phyloP scores from a whole-genome alignment of 2,113 vertebrate species.

The Brienomyrus brachyistius region DNA sequence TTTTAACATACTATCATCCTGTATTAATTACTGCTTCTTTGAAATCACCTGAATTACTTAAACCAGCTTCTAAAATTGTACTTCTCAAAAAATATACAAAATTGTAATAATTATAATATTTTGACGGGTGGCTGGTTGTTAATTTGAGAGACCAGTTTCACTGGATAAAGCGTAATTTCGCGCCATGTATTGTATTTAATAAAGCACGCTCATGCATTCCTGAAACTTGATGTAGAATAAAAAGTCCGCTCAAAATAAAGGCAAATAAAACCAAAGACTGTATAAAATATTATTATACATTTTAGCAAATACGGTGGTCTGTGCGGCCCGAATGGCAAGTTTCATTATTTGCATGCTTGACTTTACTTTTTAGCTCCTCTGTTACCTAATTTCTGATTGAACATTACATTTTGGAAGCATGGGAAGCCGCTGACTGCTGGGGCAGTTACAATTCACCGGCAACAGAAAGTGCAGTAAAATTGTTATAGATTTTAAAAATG shows the following conservation, averaged over 20 bases:
- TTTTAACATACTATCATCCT: background rate
- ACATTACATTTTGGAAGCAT: background rate
- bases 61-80: background rate
- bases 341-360: background rate
- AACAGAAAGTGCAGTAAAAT: background rate
- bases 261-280: background rate
- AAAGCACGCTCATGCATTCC: background rate
- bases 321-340: background rate
- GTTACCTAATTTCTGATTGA: background rate
- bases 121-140: background rate
- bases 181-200: background rate
- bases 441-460: background rate
- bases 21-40: background rate
- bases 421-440: background rate
- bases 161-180: background rate
- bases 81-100: background rate
- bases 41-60: background rate
- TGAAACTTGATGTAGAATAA: background rate
- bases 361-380: background rate
- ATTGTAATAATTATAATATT: background rate
- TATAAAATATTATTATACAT: background rate
- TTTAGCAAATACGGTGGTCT: background rate
- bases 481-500: background rate
- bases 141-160: background rate
- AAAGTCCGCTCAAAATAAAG: background rate